Conservation (phyloP, 2,888 invertebrate genomes). For the Heliconius hortense region DNA sequence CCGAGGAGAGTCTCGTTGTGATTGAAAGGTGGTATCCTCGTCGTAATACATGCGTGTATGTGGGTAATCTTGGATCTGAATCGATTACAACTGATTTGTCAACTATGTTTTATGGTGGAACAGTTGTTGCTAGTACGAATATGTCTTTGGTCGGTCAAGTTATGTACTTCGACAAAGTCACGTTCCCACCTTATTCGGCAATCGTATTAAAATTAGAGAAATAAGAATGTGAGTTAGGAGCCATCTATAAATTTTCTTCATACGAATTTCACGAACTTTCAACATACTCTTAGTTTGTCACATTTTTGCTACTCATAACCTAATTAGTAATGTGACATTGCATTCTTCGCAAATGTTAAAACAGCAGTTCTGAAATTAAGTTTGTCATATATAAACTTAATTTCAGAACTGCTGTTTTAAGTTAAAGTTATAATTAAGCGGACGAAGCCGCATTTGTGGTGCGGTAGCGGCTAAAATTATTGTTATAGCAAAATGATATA, state of each 20-base stretch:
- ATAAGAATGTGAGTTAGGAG: slow-evolving; percentile 44
- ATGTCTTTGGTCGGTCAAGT: slow-evolving; percentile 63
- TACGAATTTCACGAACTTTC: neutral
- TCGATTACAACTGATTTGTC: slow-evolving; percentile 87
- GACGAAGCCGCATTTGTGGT: too few relatives aligned
- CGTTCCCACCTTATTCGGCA: slow-evolving; percentile 71
- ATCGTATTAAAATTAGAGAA: slow-evolving; percentile 73
- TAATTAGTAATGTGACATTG: neutral
- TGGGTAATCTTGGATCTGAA: slow-evolving; percentile 86
- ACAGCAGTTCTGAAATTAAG: too few relatives aligned
- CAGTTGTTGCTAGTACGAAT: slow-evolving; percentile 71
- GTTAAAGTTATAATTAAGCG: too few relatives aligned
- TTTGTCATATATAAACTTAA: too few relatives aligned
- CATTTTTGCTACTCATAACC: neutral
- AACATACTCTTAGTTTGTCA: neutral
- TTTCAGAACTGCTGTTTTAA: too few relatives aligned
- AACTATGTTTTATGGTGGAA: slow-evolving; percentile 88
- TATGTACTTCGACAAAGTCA: slow-evolving; percentile 70
- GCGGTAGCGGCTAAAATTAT: too few relatives aligned
- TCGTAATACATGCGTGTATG: slow-evolving; percentile 87
- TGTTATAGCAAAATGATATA: too few relatives aligned
- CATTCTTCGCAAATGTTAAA: too few relatives aligned
- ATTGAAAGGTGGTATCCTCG: slow-evolving; percentile 90
- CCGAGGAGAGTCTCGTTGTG: slow-evolving; percentile 85
- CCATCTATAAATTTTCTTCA: neutral